These are phyloP conservation scores for Limnephilus rhombicus DNA, from an alignment of 2,888 invertebrate species.

Conservation along the genomic window DNA sequence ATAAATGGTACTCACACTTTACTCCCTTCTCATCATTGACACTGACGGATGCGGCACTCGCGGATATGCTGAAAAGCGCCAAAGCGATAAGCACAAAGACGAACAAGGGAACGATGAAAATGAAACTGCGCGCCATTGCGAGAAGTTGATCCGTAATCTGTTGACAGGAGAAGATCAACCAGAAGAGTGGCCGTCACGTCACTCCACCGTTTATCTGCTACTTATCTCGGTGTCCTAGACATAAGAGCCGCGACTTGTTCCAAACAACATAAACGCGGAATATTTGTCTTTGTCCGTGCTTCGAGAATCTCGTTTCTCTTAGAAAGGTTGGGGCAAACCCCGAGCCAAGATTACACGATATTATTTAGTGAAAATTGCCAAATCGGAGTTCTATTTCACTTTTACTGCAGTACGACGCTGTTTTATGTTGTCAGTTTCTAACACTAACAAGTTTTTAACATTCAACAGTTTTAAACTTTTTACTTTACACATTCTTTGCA, in stretches of 20 bases:
- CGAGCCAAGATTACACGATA: conserved; percentile 25
- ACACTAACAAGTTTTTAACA: background rate
- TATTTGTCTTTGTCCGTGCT: background rate
- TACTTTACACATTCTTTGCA: background rate
- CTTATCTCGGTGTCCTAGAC: background rate
- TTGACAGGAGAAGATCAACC: background rate
- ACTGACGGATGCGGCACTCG: background rate
- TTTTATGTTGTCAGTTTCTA: background rate
- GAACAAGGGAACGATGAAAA: conserved; percentile 3
- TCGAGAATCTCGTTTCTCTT: conserved; percentile 37
- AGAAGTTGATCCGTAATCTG: conserved; percentile 3
- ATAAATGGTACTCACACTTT: conserved; percentile 25
- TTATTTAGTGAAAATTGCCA: background rate
- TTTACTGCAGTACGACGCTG: background rate
- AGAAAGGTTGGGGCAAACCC: conserved; percentile 27
- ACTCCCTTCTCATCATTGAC: background rate
- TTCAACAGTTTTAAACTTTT: background rate
- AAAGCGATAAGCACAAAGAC: background rate
- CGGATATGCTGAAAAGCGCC: background rate
- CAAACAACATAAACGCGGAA: background rate
- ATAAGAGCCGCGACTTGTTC: background rate
- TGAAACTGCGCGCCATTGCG: conserved; percentile 7
- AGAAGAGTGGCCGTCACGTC: conserved; percentile 21
- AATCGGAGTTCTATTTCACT: background rate
- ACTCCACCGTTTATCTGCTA: background rate